Evolutionary conservation across 2,888 invertebrate genomes (phyloP).

Genomic region (Crossocerus cetratus): DNA sequence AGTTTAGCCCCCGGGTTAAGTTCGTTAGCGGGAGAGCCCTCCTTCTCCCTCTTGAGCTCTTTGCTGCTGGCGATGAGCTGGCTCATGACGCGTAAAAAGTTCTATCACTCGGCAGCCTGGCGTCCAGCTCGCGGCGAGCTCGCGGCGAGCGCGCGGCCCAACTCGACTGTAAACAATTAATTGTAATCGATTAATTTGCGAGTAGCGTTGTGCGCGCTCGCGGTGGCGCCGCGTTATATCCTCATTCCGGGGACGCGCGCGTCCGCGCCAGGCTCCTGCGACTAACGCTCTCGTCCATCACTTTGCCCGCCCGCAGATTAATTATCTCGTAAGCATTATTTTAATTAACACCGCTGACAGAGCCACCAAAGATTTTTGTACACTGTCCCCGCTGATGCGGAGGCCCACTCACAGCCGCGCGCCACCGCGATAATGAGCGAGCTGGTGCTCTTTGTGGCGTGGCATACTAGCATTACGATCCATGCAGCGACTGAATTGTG

Average conservation of each 20-base stretch:
- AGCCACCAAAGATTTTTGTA: conserved; percentile 26
- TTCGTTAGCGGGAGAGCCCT: background rate
- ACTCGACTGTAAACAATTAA: conserved; percentile 45
- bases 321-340: conserved; percentile 64
- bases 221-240: conserved; percentile 32
- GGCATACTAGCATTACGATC: background rate
- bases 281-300: conserved; percentile 58
- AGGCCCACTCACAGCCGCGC: conserved; percentile 24
- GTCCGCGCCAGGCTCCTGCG: conserved; percentile 28
- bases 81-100: too few relatives aligned
- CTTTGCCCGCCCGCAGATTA: conserved; percentile 59
- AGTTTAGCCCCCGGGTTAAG: too few relatives aligned
- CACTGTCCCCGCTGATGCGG: conserved; percentile 5
- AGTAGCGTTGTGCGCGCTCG: conserved; percentile 37
- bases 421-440: too few relatives aligned
- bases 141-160: background rate
- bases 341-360: conserved; percentile 58
- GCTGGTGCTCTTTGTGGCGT: conserved; percentile 19
- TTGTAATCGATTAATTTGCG: conserved; percentile 60
- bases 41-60: background rate
- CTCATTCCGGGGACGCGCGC: conserved; percentile 19
- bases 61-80: too few relatives aligned
- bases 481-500: background rate
- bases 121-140: background rate
- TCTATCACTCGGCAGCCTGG: background rate